Base-by-base conservation (phyloP, 2,888 invertebrate genomes). In the Therioaphis trifolii region DNA sequence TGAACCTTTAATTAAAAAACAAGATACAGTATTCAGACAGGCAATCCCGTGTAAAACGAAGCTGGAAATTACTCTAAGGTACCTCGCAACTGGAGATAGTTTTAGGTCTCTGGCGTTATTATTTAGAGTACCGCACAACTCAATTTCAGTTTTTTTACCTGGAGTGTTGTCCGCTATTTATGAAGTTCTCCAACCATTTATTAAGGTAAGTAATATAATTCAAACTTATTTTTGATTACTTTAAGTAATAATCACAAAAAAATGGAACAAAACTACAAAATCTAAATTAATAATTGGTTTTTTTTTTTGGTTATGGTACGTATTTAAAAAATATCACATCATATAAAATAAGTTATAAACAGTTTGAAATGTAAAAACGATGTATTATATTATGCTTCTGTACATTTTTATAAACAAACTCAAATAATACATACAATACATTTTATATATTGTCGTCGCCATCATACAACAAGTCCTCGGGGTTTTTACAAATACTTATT, bases 1-100 rank as follows among this genome's bases (percentile, higher is more conserved):
- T 69, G 69, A 69, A 69, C 69, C 69, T 69, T 69, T 69, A 69
- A 46, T 46, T 46, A 69, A 69, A 69, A 69, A 69, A 27, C 69
- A 69, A 69, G 69, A 69, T 69, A 69, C 24, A 43, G 46, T 69
- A 69, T 69, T 69, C 69, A 69, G 69, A 27, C 69, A 69, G 69
- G 69, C 69, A 46, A 46, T 49, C 46, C 46, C 71, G 46, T 71
- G 71, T 71, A 46, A 69, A 27, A 49, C 43, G 46, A 69, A 69
- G 27, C 46, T 69, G 69, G 46, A 69, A 69, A 69, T 69, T 46
- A 69, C 69, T 46, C 46, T 69, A 69, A 69, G 69, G 9, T 69
- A 69, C 46, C 69, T 69, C 27, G 18, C 27, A 69, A 46, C 69
- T 69, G 27, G 43, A 43, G 43, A 69, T 69, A 69, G 43, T 43